Conservation (phyloP, 1,140 invertebrate species). For the Bombus waltoni region DNA sequence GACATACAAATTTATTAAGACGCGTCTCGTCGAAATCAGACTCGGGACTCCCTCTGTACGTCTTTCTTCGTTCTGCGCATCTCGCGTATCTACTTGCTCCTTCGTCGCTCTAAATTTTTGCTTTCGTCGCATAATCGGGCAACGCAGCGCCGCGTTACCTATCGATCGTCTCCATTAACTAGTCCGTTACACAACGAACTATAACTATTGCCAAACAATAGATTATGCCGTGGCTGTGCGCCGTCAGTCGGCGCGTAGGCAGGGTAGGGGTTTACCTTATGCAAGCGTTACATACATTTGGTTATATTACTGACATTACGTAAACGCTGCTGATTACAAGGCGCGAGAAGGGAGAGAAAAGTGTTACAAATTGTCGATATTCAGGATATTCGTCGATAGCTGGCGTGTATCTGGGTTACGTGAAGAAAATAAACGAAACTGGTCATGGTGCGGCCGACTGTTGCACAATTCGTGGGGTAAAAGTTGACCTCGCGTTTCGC, state of each 20-base stretch:
- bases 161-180: constrained; percentile 74
- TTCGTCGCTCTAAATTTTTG: not conserved
- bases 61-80: not conserved
- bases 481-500: constrained; percentile 23
- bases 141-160: constrained; percentile 49
- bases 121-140: constrained; percentile 35
- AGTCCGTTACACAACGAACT: constrained; percentile 73
- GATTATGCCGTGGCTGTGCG: constrained; percentile 71
- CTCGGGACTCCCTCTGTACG: not conserved
- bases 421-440: constrained; percentile 40
- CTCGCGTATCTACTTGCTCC: not conserved
- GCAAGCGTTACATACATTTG: constrained; percentile 82
- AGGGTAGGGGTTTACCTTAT: constrained; percentile 73
- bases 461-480: constrained; percentile 39
- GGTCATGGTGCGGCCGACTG: constrained; percentile 5
- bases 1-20: not conserved
- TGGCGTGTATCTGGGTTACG: constrained; percentile 17
- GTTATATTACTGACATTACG: constrained; percentile 79
- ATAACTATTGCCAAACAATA: constrained; percentile 79
- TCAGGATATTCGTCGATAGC: constrained; percentile 32
- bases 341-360: constrained; percentile 67
- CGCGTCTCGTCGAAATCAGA: not conserved
- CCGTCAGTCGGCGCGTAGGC: constrained; percentile 57
- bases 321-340: constrained; percentile 76
- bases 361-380: constrained; percentile 73